These are phyloP conservation scores for Agrypnus murinus DNA, from an alignment of 2,888 invertebrate species.

Conservation along the genomic window DNA sequence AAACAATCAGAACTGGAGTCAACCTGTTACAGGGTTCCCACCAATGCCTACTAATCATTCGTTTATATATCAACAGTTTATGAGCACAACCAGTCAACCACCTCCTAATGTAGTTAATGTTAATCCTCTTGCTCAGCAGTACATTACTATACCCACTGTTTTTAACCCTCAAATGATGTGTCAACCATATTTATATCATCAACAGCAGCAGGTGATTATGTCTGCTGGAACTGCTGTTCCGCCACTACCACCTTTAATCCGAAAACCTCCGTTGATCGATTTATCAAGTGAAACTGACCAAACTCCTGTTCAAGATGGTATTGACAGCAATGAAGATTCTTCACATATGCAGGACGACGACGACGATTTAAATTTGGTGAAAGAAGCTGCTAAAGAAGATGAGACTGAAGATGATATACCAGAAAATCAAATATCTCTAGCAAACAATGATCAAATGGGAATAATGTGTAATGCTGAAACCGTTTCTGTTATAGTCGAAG, in stretches of 20 bases:
- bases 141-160: conserved; percentile 72
- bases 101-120: conserved; percentile 65
- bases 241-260: conserved; percentile 58
- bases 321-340: neutral
- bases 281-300: conserved; percentile 39
- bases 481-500: neutral
- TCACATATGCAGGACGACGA: conserved; percentile 1
- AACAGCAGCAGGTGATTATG: conserved; percentile 74
- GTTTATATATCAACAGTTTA: conserved; percentile 75
- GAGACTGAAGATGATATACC: neutral
- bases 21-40: conserved; percentile 35
- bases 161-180: conserved; percentile 69
- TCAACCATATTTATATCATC: conserved; percentile 74
- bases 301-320: neutral
- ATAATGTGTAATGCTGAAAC: neutral
- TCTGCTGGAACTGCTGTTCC: conserved; percentile 70
- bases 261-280: conserved; percentile 55
- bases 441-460: neutral
- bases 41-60: conserved; percentile 59
- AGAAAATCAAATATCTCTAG: neutral
- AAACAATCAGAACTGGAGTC: conserved; percentile 28
- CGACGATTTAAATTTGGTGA: neutral
- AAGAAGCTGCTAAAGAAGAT: conserved; percentile 11
- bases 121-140: conserved; percentile 73
- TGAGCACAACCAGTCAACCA: conserved; percentile 70